These are phyloP conservation scores for Pyrochroa serraticornis DNA, from an alignment of 2,888 invertebrate genomes.

Conservation along the genomic window DNA sequence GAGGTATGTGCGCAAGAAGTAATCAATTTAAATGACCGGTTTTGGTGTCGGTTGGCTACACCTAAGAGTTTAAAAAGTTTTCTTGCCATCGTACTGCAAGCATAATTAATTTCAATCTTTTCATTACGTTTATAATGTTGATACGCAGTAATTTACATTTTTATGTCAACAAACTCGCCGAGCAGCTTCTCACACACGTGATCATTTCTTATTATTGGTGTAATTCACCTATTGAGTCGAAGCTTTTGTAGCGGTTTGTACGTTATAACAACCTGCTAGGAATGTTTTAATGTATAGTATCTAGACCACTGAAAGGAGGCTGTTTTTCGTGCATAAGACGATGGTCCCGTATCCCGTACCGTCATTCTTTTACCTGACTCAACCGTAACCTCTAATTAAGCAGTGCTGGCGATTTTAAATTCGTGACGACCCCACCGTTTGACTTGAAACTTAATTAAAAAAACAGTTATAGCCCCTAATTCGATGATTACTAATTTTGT, in stretches of 20 bases:
- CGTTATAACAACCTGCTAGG: conserved; percentile 32
- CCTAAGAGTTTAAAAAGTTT: conserved; percentile 4
- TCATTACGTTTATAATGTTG: background rate
- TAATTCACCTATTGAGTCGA: conserved; percentile 14
- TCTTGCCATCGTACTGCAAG: background rate
- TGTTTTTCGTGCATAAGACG: conserved; percentile 9
- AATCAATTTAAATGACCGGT: conserved; percentile 6
- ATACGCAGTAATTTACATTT: conserved; percentile 5
- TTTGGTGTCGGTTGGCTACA: background rate
- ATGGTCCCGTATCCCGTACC: background rate
- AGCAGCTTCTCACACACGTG: conserved; percentile 19
- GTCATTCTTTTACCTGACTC: conserved; percentile 22
- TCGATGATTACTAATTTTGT: background rate
- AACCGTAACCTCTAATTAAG: conserved; percentile 24
- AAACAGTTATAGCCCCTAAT: background rate
- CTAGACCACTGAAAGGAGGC: conserved; percentile 24
- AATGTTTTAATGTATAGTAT: conserved; percentile 32
- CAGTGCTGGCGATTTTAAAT: background rate
- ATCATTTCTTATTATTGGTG: conserved; percentile 14
- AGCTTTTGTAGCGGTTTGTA: conserved; percentile 30
- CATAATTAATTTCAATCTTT: conserved; percentile 9
- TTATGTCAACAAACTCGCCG: conserved; percentile 26
- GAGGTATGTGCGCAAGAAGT: background rate
- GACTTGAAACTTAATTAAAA: background rate
- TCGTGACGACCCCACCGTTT: background rate